Evolutionary conservation across 2,888 invertebrate genomes (phyloP), one percentile per base, ranked within the genome.

Genomic region (Brassicogethes aeneus): DNA sequence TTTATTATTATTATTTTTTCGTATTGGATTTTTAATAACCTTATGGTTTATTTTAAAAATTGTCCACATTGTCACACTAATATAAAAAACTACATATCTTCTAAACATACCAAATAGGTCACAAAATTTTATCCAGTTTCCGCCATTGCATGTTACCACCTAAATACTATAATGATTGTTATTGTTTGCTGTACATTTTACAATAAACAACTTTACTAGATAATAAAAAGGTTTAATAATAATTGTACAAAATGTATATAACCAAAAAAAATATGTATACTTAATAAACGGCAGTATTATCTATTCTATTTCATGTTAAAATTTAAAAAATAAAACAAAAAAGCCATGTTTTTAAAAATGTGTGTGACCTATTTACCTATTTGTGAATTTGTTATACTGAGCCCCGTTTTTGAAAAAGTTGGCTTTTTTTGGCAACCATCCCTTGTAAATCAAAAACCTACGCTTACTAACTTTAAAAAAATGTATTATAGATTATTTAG

Each of bases 391-490:
- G 23, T 23, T 23, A 10, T 23, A 23, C 14, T 32, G 32, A 13
- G 14, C 32, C 32, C 12, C 32, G 12, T 13, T 32, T 8, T 12
- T 32, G 32, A 10, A 12, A 32, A 32, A 32, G 7, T 32, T 32
- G 7, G 10, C 14, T 12, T 12, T 32, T 32, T 32, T 32, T 10
- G 5, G 14, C 12, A 48, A 50, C 46, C 42, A 39, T 40, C 42
- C 40, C 42, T 45, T 55, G 56, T 52, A 55, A 47, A 51, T 54
- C 46, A 47, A 45, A 42, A 59, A 62, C 57, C 61, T 64, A 64
- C 63, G 65, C 65, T 66, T 65, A 63, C 53, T 57, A 60, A 52
- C 51, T 55, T 58, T 54, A 57, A 51, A 54, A 51, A 53, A 42
- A 42, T 50, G 51, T 52, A 57, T 54, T 41, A 60, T 57, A 56